Conservation (phyloP, 2,113 vertebrate genomes). For the Sinocyclocheilus grahami region DNA sequence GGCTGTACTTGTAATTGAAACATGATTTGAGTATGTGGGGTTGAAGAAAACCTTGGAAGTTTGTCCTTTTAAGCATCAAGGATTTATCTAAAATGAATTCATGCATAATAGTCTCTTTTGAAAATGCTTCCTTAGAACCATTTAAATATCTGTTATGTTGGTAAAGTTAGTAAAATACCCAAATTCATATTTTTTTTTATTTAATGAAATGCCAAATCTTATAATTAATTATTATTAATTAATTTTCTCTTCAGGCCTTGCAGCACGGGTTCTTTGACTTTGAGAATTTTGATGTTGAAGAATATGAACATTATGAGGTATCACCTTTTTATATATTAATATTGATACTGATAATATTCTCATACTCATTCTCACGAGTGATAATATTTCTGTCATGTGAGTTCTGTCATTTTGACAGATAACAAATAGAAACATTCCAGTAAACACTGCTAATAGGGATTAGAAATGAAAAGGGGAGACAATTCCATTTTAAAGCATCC, state of each 20-base stretch:
- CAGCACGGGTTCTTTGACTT: constrained; percentile 91
- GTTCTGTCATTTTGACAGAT: not conserved
- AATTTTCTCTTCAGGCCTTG: constrained; percentile 75
- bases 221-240: not conserved
- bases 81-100: not conserved
- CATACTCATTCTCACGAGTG: not conserved
- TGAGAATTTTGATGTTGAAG: constrained; percentile 88
- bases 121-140: not conserved
- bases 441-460: not conserved
- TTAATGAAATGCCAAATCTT: not conserved
- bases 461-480: not conserved
- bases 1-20: not conserved
- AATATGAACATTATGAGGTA: constrained; percentile 96
- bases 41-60: not conserved
- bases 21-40: not conserved
- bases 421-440: not conserved
- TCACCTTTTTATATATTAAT: constrained; percentile 27
- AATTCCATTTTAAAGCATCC: not conserved
- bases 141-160: not conserved
- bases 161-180: not conserved
- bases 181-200: not conserved
- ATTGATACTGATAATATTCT: not conserved
- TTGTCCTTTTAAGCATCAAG: not conserved
- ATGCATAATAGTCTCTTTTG: not conserved
- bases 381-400: not conserved